Evolutionary conservation across 2,797 vertebrate genomes (phyloP), one percentile per base, ranked within the genome.

Genomic region (Luscinia megarhynchos): DNA sequence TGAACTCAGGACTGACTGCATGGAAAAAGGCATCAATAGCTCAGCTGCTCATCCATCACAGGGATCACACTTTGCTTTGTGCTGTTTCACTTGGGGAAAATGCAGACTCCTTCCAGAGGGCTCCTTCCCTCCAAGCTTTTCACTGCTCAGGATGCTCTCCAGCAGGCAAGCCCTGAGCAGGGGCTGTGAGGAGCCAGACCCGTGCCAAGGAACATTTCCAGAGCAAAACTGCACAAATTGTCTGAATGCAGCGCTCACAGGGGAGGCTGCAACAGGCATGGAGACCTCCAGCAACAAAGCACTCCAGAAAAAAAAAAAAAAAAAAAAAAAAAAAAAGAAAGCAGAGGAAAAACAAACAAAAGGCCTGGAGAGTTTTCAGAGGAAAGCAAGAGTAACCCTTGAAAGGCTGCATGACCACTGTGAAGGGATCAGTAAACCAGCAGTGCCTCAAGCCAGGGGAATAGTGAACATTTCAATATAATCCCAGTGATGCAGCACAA

Each of bases 331-430:
- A 51, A 10, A 10, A 57, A 73, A 48, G 74, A 55, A 29, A 9
- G 21, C 74, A 79, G 63, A 92, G 67, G 80, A 43, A 94, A 96
- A 93, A 82, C 76, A 96, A 96, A 95, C 87, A 95, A 69, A 74
- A n/a, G 43, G 64, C 50, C 45, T 87, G 93, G 85, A 86, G 7
- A 16, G 73, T 58, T 93, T 91, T 88, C 93, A 90, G 85, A 96
- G 77, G 79, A 91, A 96, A 85, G 38, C 55, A 57, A 76, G 45
- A 90, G 55, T 92, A 94, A 95, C 62, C 82, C 94, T 70, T 92
- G 72, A 30, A 46, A 78, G 79, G 82, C 10, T 75, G 68, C 43
- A 36, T 0, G 4, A 40, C 48, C 27, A n/a, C 43, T 90, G 45
- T 7, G 66, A 82, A 62, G 38, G 61, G 55, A 76, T 17, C 36